Percentiles rank a stretch among this genome's conserved stretches.
Evolutionary conservation across 2,888 invertebrate genomes (phyloP).

Genomic region (Globia sparganii): DNA sequence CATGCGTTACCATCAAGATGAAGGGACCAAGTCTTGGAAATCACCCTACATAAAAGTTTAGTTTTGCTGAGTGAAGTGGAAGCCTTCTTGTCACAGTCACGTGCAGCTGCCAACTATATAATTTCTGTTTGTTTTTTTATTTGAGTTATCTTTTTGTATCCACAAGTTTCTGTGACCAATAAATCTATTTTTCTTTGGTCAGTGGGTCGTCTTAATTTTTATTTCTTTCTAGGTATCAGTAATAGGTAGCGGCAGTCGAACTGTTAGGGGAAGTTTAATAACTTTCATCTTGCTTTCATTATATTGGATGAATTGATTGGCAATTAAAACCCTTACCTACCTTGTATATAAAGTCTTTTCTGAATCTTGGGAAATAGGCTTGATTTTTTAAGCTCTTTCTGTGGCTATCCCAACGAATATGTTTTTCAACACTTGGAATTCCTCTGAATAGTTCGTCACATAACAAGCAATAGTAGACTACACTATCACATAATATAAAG

Average conservation of each 20-base stretch:
- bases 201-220: too few species aligned
- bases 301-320: not conserved
- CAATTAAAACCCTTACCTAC: conserved; percentile 60
- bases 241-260: not conserved
- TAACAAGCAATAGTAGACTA: conserved; percentile 76
- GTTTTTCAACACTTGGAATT: conserved; percentile 73
- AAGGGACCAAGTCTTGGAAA: too few species aligned
- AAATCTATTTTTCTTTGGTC: not conserved
- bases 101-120: not conserved
- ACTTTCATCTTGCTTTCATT: not conserved
- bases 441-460: conserved; percentile 75
- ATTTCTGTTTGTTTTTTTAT: not conserved
- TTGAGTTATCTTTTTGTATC: not conserved
- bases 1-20: not conserved
- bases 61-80: not conserved
- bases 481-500: conserved; percentile 78
- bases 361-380: conserved; percentile 69
- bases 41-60: too few species aligned
- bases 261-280: not conserved
- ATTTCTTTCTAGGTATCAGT: not conserved
- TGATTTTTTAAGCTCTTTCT: conserved; percentile 72
- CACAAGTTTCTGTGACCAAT: not conserved
- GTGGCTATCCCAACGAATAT: conserved; percentile 80
- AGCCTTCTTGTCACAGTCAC: not conserved
- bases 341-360: conserved; percentile 77